These are phyloP conservation scores for Dendrocincla fuliginosa DNA, from an alignment of 2,797 vertebrate genomes.

Conservation along the genomic window DNA sequence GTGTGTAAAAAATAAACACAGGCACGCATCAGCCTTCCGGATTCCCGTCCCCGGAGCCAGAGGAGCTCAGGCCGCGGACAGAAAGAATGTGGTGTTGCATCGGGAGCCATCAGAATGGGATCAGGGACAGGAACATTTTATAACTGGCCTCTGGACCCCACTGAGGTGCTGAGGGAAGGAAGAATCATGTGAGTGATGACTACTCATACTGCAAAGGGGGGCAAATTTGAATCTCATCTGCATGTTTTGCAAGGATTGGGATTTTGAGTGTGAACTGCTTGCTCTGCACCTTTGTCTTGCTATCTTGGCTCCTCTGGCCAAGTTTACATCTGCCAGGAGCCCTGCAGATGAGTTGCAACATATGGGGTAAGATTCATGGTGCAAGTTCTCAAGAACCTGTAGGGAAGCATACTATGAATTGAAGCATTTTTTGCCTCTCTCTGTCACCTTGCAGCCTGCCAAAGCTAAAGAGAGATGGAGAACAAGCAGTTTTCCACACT, in stretches of 20 bases:
- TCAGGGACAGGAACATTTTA: conserved; percentile 13
- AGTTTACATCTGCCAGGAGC: background rate
- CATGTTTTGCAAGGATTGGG: background rate
- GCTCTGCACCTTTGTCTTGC: background rate
- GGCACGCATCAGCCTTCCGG: conserved; percentile 53
- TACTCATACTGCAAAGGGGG: background rate
- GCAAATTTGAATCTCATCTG: background rate
- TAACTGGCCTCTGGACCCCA: background rate
- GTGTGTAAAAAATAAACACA: conserved; percentile 67
- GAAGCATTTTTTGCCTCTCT: background rate
- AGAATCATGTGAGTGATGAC: background rate
- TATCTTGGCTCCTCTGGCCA: background rate
- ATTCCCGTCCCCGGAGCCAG: background rate
- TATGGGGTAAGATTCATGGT: background rate
- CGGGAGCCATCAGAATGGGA: background rate
- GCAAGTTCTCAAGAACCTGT: background rate
- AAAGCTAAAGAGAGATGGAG: background rate
- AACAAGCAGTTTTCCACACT: background rate
- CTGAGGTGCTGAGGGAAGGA: background rate
- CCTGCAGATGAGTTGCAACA: background rate
- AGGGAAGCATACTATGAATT: background rate
- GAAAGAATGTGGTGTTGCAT: conserved; percentile 33
- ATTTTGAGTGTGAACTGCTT: background rate
- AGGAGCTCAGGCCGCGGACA: background rate
- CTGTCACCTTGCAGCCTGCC: background rate